phyloP scores from a whole-genome alignment of 2,797 vertebrate species.

The Eulemur rubriventer region DNA sequence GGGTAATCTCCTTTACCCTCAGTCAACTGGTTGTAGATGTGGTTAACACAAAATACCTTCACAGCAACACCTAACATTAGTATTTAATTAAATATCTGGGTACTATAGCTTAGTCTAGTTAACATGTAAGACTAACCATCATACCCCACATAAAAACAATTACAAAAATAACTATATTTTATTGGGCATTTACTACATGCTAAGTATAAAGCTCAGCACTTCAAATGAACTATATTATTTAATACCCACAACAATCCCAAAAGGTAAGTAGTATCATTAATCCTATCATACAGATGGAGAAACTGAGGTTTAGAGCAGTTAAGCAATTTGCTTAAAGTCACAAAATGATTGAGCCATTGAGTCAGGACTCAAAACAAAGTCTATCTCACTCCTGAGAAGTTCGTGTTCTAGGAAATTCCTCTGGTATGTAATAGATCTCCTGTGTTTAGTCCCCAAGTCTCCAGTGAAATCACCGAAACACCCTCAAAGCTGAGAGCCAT shows the following conservation, averaged over 20 bases:
- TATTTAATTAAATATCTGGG: neutral
- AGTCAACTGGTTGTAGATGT: neutral
- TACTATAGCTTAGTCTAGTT: neutral
- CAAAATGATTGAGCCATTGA: neutral
- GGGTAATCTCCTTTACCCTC: neutral
- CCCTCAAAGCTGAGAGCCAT: neutral
- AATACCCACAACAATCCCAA: neutral
- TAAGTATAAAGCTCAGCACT: neutral
- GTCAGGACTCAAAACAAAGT: neutral
- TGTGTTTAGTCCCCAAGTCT: neutral
- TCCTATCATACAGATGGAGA: neutral
- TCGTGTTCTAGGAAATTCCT: neutral
- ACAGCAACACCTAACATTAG: neutral
- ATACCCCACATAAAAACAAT: neutral
- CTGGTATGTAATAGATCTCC: neutral
- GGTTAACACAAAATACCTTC: conserved; percentile 22
- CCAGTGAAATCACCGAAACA: neutral
- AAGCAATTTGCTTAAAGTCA: conserved; percentile 32
- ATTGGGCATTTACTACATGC: neutral
- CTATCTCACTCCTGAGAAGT: neutral
- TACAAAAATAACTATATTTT: conserved; percentile 7
- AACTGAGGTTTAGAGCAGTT: neutral
- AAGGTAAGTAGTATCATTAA: neutral
- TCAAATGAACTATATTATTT: neutral
- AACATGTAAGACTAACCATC: neutral